Conservation (phyloP, 2,113 vertebrate species). For the Cyprinodon brontotheroides region DNA sequence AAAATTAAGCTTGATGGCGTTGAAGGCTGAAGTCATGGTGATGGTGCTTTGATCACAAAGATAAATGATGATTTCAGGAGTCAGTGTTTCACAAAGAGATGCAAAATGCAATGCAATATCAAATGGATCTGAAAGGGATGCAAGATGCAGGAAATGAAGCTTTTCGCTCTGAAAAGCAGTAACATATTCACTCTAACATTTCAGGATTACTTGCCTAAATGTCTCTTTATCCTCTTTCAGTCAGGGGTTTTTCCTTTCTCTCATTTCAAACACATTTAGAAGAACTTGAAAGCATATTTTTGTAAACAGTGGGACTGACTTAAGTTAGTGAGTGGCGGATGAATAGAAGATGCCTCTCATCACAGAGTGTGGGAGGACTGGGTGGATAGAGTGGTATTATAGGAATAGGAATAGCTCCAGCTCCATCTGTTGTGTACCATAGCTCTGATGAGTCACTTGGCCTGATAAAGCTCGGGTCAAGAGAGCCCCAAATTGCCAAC, state of each 20-base stretch:
- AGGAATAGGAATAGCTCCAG: slow-evolving; percentile 51
- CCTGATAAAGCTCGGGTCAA: slow-evolving; percentile 44
- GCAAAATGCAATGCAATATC: slow-evolving; percentile 33
- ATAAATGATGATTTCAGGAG: slow-evolving; percentile 51
- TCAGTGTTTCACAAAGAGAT: slow-evolving; percentile 34
- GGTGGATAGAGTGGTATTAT: slow-evolving; percentile 44
- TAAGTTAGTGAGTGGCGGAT: slow-evolving; percentile 36
- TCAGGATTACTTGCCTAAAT: slow-evolving; percentile 17
- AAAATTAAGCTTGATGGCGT: slow-evolving; percentile 26
- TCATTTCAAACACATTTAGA: slow-evolving; percentile 6
- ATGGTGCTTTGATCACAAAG: slow-evolving; percentile 33
- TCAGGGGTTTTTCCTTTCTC: neutral
- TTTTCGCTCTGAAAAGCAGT: slow-evolving; percentile 18
- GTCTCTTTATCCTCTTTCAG: neutral
- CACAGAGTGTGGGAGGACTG: slow-evolving; percentile 45
- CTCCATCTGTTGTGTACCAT: slow-evolving; percentile 64
- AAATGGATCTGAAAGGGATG: slow-evolving; percentile 5
- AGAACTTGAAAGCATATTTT: slow-evolving; percentile 19
- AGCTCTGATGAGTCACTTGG: slow-evolving; percentile 60
- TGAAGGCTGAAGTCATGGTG: slow-evolving; percentile 28
- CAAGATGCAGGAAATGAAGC: slow-evolving; percentile 35
- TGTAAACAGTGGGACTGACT: slow-evolving; percentile 45
- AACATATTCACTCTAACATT: slow-evolving; percentile 19
- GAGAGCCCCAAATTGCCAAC: slow-evolving; percentile 41
- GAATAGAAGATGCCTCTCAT: slow-evolving; percentile 26